Evolutionary conservation across 2,888 invertebrate genomes (phyloP).

Genomic region (Xylophagus ater): DNA sequence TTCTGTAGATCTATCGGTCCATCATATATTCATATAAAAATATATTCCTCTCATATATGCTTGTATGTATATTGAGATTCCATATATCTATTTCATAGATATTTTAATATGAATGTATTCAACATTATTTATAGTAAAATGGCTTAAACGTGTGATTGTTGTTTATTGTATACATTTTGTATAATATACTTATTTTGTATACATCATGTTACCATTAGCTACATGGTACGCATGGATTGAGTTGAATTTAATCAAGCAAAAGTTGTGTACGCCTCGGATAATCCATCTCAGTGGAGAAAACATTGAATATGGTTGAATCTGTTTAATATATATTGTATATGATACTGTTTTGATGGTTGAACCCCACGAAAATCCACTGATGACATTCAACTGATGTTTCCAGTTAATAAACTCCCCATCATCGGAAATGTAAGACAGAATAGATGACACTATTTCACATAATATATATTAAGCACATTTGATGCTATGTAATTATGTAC

Average conservation of each 20-base stretch:
- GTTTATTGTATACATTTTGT: too few relatives aligned
- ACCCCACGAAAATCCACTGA: constrained; percentile 9
- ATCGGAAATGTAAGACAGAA: constrained; percentile 5
- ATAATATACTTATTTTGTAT: neutral
- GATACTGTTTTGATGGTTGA: neutral
- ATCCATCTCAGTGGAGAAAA: constrained; percentile 1
- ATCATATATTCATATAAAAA: too few relatives aligned
- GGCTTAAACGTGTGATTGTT: too few relatives aligned
- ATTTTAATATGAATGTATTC: too few relatives aligned
- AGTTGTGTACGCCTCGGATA: constrained; percentile 8
- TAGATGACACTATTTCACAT: constrained; percentile 1
- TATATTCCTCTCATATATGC: too few relatives aligned
- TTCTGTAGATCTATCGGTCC: too few relatives aligned
- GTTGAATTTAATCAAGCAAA: constrained; percentile 6
- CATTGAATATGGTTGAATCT: neutral
- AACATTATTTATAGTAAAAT: too few relatives aligned
- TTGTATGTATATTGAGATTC: too few relatives aligned
- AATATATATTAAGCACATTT: too few relatives aligned
- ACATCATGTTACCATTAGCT: neutral
- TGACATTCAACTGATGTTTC: constrained; percentile 9
- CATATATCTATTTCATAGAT: too few relatives aligned
- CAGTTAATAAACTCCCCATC: constrained; percentile 13
- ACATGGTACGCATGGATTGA: constrained; percentile 1
- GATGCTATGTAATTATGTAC: too few relatives aligned
- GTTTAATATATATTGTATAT: neutral